Percentiles rank a stretch among this genome's conserved stretches.
Evolutionary conservation across 1,140 invertebrate genomes (phyloP).

Genomic region (Vanessa tameamea): DNA sequence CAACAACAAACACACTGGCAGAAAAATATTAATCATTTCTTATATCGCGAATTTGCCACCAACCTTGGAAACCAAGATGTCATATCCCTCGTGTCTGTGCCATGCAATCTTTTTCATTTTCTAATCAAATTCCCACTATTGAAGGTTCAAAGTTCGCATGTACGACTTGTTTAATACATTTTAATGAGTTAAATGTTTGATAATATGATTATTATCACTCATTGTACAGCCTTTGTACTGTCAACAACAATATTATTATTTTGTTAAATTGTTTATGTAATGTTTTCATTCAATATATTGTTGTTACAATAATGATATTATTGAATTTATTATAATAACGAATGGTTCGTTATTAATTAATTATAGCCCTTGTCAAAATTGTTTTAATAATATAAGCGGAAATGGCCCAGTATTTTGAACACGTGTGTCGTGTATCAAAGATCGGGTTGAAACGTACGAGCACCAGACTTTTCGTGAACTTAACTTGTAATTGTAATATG

Average conservation of each 20-base stretch:
- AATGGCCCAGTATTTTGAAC: too few species aligned
- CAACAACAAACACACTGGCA: too few species aligned
- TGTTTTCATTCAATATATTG: background rate
- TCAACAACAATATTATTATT: slow-evolving; percentile 7
- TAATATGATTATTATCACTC: slow-evolving; percentile 1
- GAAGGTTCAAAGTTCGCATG: slow-evolving; percentile 4
- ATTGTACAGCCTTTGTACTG: background rate
- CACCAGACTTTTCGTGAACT: too few species aligned
- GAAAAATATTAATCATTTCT: too few species aligned
- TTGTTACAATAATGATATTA: background rate
- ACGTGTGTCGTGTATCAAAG: too few species aligned
- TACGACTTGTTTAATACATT: slow-evolving; percentile 24
- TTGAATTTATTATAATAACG: background rate
- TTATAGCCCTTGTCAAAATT: too few species aligned
- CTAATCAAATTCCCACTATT: background rate
- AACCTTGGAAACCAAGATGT: too few species aligned
- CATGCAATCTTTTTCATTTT: background rate
- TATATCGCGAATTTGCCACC: too few species aligned
- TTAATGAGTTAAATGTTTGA: slow-evolving; percentile 12
- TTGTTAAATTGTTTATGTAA: background rate
- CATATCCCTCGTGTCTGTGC: too few species aligned
- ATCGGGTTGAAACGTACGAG: too few species aligned
- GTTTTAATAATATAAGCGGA: too few species aligned
- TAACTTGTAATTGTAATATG: too few species aligned
- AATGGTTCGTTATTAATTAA: background rate